Percentiles rank a stretch among this genome's conserved stretches.
phyloP scores from a whole-genome alignment of 2,113 vertebrate species.

The Indri indri region DNA sequence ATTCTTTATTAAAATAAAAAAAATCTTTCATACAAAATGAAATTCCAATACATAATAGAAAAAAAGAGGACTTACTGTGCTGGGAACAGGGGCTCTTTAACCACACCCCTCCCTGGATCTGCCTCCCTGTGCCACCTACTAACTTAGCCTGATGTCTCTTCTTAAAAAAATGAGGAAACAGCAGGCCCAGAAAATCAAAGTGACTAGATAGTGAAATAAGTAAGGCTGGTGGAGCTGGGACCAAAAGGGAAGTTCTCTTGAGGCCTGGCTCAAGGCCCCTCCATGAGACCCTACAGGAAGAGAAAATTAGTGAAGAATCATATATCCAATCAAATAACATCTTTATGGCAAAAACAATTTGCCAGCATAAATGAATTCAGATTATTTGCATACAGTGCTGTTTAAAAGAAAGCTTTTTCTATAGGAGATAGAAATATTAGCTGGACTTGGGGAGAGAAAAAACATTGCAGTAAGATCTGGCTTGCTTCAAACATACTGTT shows the following conservation, averaged over 20 bases:
- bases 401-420: neutral
- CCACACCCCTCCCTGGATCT: neutral
- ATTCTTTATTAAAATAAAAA: neutral
- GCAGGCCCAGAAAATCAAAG: neutral
- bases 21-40: too few species aligned
- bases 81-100: neutral
- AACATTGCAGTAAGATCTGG: neutral
- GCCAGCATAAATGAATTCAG: neutral
- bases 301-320: neutral
- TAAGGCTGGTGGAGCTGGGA: neutral
- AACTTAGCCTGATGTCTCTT: neutral
- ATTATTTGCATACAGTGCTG: neutral
- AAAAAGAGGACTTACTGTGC: neutral
- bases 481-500: neutral
- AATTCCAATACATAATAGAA: neutral
- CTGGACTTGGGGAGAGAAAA: neutral
- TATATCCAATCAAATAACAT: neutral
- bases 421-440: neutral
- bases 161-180: neutral
- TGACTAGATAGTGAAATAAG: neutral
- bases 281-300: neutral
- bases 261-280: neutral
- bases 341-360: neutral
- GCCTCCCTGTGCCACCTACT: constrained; percentile 14
- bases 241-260: neutral